A percentile compares a stretch with the other conserved stretches of the same genome.
phyloP scores from a whole-genome alignment of 2,113 vertebrate species.

The Trogon melanurus region DNA sequence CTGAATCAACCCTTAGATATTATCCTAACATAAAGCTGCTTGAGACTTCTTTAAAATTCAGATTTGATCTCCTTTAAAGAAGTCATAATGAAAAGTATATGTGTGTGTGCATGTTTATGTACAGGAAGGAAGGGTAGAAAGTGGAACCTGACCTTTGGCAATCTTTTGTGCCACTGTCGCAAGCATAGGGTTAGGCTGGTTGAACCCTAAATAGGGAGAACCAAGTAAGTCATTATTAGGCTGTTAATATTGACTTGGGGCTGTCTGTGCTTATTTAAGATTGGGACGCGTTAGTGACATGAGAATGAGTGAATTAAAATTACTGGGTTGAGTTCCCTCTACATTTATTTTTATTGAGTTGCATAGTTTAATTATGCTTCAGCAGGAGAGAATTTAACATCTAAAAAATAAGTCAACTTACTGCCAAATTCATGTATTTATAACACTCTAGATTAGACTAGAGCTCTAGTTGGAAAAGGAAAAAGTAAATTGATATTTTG shows the following conservation, averaged over 20 bases:
- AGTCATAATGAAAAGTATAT: neutral
- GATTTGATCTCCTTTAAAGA: slow-evolving; percentile 1
- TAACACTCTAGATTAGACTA: neutral
- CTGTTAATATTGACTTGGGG: neutral
- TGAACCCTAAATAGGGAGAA: neutral
- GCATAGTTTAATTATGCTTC: neutral
- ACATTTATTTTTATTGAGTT: neutral
- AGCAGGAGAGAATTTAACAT: neutral
- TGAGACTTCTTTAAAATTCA: neutral
- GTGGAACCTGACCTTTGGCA: neutral
- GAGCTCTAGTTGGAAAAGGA: neutral
- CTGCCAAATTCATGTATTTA: neutral
- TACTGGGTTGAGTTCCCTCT: neutral
- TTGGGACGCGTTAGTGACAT: neutral
- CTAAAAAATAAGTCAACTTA: neutral
- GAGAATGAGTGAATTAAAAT: neutral
- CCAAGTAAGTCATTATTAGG: neutral
- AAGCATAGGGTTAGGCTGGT: neutral
- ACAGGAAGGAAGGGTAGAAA: neutral
- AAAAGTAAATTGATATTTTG: neutral
- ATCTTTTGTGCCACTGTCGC: neutral
- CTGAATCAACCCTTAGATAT: neutral
- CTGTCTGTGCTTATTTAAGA: neutral
- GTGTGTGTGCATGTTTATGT: neutral
- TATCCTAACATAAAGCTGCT: neutral